phyloP scores from a whole-genome alignment of 92 coral and sea anemone species.

The Epizoanthus scotinus region DNA sequence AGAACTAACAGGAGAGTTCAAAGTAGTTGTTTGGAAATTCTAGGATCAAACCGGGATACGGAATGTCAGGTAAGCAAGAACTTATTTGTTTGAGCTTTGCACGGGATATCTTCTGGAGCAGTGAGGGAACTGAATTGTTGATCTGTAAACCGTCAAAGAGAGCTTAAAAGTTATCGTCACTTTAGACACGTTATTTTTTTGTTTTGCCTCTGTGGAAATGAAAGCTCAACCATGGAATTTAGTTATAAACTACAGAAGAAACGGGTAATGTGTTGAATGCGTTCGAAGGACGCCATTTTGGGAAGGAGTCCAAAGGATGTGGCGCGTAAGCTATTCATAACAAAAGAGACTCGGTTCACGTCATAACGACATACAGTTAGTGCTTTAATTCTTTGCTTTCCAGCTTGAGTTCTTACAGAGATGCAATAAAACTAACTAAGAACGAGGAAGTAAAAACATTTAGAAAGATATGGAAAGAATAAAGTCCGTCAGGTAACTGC shows the following conservation, averaged over 20 bases:
- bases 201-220: slow-evolving; percentile 7
- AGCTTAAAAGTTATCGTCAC: slow-evolving; percentile 20
- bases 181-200: not conserved
- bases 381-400: slow-evolving; percentile 36
- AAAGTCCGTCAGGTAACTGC: slow-evolving; percentile 25
- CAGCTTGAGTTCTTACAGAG: slow-evolving; percentile 36
- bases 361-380: slow-evolving; percentile 14
- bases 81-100: slow-evolving; percentile 42
- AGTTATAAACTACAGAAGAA: slow-evolving; percentile 14
- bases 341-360: slow-evolving; percentile 46
- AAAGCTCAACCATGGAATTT: not conserved
- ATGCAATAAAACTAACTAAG: slow-evolving; percentile 5
- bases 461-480: slow-evolving; percentile 7
- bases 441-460: not conserved
- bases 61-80: slow-evolving; percentile 47
- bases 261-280: slow-evolving; percentile 15
- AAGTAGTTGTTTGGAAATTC: slow-evolving; percentile 24
- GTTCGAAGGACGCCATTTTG: slow-evolving; percentile 44
- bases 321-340: slow-evolving; percentile 49
- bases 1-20: slow-evolving; percentile 34
- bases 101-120: slow-evolving; percentile 38
- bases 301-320: slow-evolving; percentile 47
- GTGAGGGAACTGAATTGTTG: slow-evolving; percentile 37
- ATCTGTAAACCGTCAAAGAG: slow-evolving; percentile 35
- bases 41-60: slow-evolving; percentile 24